Evolutionary conservation across 2,113 vertebrate species (phyloP).

Genomic region (Dendrocopos noguchii): DNA sequence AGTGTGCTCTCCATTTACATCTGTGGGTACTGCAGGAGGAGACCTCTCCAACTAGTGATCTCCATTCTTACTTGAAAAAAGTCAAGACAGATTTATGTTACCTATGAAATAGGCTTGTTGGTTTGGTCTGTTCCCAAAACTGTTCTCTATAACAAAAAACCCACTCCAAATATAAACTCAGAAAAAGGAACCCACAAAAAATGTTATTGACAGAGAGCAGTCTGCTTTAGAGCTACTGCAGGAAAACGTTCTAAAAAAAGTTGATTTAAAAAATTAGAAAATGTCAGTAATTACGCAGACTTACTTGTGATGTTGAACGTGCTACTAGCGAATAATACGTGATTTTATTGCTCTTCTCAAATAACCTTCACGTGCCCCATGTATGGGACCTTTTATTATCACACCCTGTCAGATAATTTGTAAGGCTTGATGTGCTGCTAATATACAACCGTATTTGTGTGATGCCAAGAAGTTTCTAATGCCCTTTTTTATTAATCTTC

Average conservation of each 20-base stretch:
- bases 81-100: background rate
- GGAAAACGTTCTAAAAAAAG: background rate
- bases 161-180: background rate
- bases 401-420: background rate
- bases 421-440: background rate
- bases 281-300: background rate
- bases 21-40: background rate
- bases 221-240: background rate
- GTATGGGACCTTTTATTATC: background rate
- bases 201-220: background rate
- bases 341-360: background rate
- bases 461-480: background rate
- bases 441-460: rapidly evolving
- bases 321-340: background rate
- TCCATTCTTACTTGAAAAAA: background rate
- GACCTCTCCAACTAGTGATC: background rate
- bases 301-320: background rate
- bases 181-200: background rate
- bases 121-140: background rate
- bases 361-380: background rate
- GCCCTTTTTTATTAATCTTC: background rate
- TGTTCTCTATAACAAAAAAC: background rate
- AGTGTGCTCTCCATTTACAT: no score
- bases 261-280: background rate
- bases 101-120: background rate